Conservation (phyloP, 1,140 invertebrate species). For the Chelonus insularis region DNA sequence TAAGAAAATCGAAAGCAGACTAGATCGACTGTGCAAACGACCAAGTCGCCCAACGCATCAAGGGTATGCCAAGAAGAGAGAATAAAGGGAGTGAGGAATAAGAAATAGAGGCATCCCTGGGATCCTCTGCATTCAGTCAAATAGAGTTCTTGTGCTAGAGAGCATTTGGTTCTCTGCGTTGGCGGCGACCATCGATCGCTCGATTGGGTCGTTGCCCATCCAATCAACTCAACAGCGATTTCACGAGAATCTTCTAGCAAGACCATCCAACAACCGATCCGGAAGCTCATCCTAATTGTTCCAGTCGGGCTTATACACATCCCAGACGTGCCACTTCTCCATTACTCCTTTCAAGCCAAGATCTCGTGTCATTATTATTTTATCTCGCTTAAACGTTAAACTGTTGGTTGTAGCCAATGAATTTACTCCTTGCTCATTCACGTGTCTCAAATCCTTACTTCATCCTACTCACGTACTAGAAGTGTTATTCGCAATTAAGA, state of each 20-base stretch:
- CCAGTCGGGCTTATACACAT: slow-evolving; percentile 2
- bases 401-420: background rate
- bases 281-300: slow-evolving; percentile 33
- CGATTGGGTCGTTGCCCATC: slow-evolving; percentile 34
- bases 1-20: slow-evolving; percentile 22
- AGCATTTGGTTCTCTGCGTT: background rate
- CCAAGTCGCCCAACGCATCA: background rate
- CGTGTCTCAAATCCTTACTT: background rate
- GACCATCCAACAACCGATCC: slow-evolving; percentile 28
- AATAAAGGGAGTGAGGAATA: slow-evolving; percentile 1
- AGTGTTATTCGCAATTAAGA: slow-evolving; percentile 25
- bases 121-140: slow-evolving; percentile 1
- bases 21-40: slow-evolving; percentile 27
- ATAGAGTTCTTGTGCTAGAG: background rate
- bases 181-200: slow-evolving; percentile 25
- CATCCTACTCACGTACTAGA: slow-evolving; percentile 11
- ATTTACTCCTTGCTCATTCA: background rate
- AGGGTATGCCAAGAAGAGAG: slow-evolving; percentile 3
- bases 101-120: slow-evolving; percentile 3
- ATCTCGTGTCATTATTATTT: slow-evolving; percentile 23
- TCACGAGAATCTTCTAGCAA: slow-evolving; percentile 19
- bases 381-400: slow-evolving; percentile 6
- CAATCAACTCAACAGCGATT: slow-evolving; percentile 30
- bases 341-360: background rate
- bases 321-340: background rate